These are phyloP conservation scores for Dryomyza anilis DNA, from an alignment of 2,888 invertebrate species.

Conservation along the genomic window DNA sequence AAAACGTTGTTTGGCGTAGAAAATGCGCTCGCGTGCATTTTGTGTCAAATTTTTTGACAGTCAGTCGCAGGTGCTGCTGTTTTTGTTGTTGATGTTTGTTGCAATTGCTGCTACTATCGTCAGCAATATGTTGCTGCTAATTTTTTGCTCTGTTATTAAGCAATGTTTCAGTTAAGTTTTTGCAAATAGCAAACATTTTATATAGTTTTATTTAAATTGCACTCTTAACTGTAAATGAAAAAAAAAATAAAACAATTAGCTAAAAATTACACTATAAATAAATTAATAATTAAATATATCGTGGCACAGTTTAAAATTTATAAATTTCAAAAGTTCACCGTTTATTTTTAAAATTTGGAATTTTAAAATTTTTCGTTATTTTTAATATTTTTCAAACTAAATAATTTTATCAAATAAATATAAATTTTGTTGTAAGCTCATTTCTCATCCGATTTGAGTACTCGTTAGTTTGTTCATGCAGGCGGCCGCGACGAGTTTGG, in stretches of 20 bases:
- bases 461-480: constrained; percentile 8
- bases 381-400: neutral
- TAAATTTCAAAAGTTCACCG: too few species aligned
- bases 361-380: neutral
- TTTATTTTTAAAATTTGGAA: neutral
- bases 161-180: constrained; percentile 13
- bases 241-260: constrained; percentile 23
- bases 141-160: constrained; percentile 14
- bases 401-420: constrained; percentile 10
- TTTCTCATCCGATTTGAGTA: constrained; percentile 8
- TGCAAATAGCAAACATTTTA: constrained; percentile 21
- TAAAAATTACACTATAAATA: neutral
- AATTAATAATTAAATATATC: too few species aligned
- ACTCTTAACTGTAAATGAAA: constrained; percentile 28
- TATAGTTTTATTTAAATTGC: constrained; percentile 28
- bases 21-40: constrained; percentile 54
- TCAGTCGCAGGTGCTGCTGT: constrained; percentile 7
- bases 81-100: constrained; percentile 17
- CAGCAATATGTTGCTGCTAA: too few species aligned
- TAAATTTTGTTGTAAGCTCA: constrained; percentile 7
- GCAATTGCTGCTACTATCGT: constrained; percentile 19
- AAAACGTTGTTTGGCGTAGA: constrained; percentile 34
- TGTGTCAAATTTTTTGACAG: constrained; percentile 40
- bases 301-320: too few species aligned
- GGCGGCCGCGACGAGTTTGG: neutral